These are phyloP conservation scores for Lophius americanus DNA, from an alignment of 2,797 vertebrate genomes.

Conservation along the genomic window DNA sequence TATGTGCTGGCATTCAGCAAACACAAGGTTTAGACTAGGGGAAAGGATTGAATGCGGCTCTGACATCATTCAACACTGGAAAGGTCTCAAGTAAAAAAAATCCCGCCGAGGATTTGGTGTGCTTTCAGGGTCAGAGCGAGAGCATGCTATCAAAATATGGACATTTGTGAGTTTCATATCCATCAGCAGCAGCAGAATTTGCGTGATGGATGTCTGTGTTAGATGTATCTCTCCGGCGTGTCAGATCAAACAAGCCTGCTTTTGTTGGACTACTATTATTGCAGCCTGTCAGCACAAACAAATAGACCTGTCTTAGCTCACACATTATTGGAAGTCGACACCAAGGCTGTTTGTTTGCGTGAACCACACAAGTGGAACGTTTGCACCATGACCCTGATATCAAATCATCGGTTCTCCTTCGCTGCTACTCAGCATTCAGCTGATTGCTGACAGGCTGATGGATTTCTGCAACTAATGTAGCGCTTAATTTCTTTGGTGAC, in stretches of 20 bases:
- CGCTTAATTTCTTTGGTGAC: slow-evolving; percentile 42
- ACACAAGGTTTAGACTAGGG: slow-evolving; percentile 27
- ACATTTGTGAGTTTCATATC: slow-evolving; percentile 32
- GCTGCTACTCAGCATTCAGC: slow-evolving; percentile 47
- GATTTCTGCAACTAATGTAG: slow-evolving; percentile 44
- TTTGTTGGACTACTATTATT: slow-evolving; percentile 62
- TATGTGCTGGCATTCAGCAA: slow-evolving; percentile 27
- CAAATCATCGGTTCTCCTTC: slow-evolving; percentile 37
- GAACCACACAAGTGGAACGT: slow-evolving; percentile 50
- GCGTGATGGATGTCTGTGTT: slow-evolving; percentile 36
- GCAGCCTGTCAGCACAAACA: slow-evolving; percentile 54
- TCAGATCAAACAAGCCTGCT: slow-evolving; percentile 61
- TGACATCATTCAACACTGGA: slow-evolving; percentile 43
- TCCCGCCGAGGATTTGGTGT: slow-evolving; percentile 18
- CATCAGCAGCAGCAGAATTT: slow-evolving; percentile 47
- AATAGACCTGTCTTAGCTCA: slow-evolving; percentile 59
- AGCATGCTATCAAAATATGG: slow-evolving; percentile 34
- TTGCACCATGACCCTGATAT: slow-evolving; percentile 37
- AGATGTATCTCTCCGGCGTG: slow-evolving; percentile 39
- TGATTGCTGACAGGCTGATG: slow-evolving; percentile 61
- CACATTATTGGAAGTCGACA: slow-evolving; percentile 50
- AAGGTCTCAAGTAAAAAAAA: slow-evolving; percentile 30
- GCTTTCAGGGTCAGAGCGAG: slow-evolving; percentile 38
- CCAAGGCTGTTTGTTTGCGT: slow-evolving; percentile 60
- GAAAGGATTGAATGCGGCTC: slow-evolving; percentile 20